phyloP scores from a whole-genome alignment of 2,113 vertebrate species.

The Raja brachyura region DNA sequence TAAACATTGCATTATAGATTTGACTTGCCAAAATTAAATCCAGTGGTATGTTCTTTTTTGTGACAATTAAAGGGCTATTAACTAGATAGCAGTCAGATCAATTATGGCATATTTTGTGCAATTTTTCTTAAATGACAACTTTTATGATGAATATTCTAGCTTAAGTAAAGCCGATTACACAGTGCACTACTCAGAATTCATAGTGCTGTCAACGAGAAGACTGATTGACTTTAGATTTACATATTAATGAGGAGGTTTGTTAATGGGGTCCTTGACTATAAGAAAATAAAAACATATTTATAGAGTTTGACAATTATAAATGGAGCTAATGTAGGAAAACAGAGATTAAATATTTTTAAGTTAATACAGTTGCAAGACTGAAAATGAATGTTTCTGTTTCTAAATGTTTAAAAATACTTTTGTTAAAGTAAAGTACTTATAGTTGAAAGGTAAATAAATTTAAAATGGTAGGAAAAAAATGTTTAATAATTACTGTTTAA shows the following conservation, averaged over 20 bases:
- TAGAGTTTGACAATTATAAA: constrained; percentile 99
- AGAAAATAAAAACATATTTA: constrained; percentile 95
- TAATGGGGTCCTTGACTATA: constrained; percentile 92
- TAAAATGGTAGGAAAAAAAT: not conserved
- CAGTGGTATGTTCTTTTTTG: constrained; percentile 60
- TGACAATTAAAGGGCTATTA: constrained; percentile 80
- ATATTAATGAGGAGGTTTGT: constrained; percentile 99
- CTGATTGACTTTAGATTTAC: constrained; percentile 99
- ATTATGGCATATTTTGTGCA: constrained; percentile 68
- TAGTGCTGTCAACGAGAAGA: constrained; percentile 85
- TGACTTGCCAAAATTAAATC: constrained; percentile 56
- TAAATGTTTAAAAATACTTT: constrained; percentile 52
- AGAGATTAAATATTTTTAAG: constrained; percentile 99
- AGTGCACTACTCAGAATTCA: constrained; percentile 80
- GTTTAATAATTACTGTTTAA: not conserved
- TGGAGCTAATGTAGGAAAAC: constrained; percentile 99
- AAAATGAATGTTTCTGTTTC: constrained; percentile 94
- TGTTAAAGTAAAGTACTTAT: not conserved
- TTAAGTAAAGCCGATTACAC: constrained; percentile 96
- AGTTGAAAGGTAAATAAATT: constrained; percentile 27
- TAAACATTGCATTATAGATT: constrained; percentile 16
- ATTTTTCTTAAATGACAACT: constrained; percentile 79
- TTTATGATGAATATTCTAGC: constrained; percentile 84
- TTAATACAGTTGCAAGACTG: constrained; percentile 93
- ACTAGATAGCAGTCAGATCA: constrained; percentile 74